Conservation (phyloP, 2,113 vertebrate species). For the Mirza zaza region DNA sequence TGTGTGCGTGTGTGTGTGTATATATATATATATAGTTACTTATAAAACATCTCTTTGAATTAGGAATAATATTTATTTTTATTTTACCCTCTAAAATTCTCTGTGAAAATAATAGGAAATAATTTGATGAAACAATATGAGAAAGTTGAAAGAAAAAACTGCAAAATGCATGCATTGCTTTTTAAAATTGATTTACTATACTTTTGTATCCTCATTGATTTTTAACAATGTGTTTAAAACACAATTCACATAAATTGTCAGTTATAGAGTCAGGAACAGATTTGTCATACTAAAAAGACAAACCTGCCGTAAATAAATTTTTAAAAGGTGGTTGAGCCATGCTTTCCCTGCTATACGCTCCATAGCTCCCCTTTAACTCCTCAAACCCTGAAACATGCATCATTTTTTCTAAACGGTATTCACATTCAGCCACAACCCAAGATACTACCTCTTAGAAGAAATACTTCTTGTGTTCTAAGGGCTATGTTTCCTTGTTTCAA, state of each 20-base stretch:
- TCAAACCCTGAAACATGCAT: rapidly evolving
- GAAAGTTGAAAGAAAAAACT: background rate
- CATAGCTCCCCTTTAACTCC: rapidly evolving
- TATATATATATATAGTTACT: background rate
- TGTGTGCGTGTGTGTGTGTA: background rate
- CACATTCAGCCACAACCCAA: too few species aligned
- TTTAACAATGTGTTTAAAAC: background rate
- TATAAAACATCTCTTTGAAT: background rate
- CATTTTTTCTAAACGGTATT: background rate
- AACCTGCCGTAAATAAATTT: background rate
- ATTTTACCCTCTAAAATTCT: background rate
- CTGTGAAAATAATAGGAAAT: background rate
- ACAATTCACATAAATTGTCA: background rate
- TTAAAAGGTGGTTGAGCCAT: too few species aligned
- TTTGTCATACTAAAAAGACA: background rate
- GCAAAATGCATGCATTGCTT: background rate
- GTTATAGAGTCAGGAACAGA: background rate
- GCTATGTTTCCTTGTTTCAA: background rate
- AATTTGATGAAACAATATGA: background rate
- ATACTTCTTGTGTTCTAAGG: too few species aligned
- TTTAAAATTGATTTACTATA: background rate
- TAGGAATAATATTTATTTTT: background rate
- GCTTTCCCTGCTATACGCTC: rapidly evolving
- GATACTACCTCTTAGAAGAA: background rate
- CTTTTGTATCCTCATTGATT: background rate